These are phyloP conservation scores for Branchinecta sandiegonensis DNA, from an alignment of 2,888 invertebrate species.

Conservation along the genomic window DNA sequence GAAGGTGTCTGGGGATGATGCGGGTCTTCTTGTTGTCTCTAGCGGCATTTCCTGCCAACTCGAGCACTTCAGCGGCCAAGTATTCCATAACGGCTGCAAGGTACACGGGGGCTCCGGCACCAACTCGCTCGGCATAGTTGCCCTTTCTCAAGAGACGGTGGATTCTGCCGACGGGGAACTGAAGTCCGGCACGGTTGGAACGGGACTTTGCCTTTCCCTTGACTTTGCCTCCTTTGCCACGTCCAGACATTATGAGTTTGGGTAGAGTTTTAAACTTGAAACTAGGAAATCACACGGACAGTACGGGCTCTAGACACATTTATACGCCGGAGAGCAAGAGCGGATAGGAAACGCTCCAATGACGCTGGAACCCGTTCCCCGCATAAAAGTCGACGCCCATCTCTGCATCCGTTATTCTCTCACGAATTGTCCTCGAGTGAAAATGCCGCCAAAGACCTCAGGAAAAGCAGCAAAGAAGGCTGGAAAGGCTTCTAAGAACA, in stretches of 20 bases:
- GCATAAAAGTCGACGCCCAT: no score
- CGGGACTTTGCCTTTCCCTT: conserved; percentile 39
- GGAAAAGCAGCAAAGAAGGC: conserved; percentile 23
- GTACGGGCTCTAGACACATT: no score
- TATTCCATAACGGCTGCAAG: conserved; percentile 37
- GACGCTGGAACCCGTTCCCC: no score
- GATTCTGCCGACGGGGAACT: conserved; percentile 32
- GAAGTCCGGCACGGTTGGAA: conserved; percentile 33
- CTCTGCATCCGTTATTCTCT: no score
- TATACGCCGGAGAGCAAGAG: no score
- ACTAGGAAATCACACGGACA: no score
- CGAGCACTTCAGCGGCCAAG: conserved; percentile 38
- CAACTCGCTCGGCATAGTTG: conserved; percentile 42
- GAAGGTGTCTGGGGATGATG: conserved; percentile 62
- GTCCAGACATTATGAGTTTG: conserved; percentile 31
- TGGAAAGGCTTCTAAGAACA: conserved; percentile 43
- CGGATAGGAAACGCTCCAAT: no score
- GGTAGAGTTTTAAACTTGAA: no score
- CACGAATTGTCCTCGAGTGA: no score
- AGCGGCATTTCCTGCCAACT: conserved; percentile 39
- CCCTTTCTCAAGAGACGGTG: conserved; percentile 37
- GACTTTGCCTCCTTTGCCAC: conserved; percentile 34
- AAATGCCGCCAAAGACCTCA: conserved; percentile 38
- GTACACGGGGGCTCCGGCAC: conserved; percentile 34
- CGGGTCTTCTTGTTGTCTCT: conserved; percentile 39